phyloP scores from a whole-genome alignment of 1,140 invertebrate species.

The Drosophila sulfurigaster region DNA sequence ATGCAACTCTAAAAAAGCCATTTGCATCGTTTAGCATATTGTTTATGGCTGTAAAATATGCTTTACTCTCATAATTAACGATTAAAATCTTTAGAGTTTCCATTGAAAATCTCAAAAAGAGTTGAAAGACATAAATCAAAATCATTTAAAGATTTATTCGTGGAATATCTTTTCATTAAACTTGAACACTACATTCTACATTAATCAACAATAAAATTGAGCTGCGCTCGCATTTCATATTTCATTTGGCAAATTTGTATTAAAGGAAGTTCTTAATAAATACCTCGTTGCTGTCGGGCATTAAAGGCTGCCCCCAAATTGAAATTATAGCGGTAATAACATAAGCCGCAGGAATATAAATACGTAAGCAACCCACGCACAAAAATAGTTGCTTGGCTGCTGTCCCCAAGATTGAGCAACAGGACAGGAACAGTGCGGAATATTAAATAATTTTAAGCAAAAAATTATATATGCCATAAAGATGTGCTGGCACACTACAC shows the following conservation, averaged over 20 bases:
- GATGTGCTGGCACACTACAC: conserved; percentile 41
- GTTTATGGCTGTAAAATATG: not conserved
- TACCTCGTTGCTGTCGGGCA: conserved; percentile 7
- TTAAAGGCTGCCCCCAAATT: conserved; percentile 37
- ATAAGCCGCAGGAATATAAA: conserved; percentile 45
- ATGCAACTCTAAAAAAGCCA: not conserved
- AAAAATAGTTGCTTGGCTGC: not conserved
- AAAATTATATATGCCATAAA: conserved; percentile 74
- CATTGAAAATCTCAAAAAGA: too few relatives aligned
- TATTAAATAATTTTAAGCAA: conserved; percentile 76
- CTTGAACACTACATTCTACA: not conserved
- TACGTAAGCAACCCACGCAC: not conserved
- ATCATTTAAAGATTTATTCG: too few relatives aligned
- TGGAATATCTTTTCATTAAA: not conserved
- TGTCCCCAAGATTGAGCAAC: conserved; percentile 7
- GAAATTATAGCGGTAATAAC: conserved; percentile 44
- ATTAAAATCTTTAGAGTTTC: too few relatives aligned
- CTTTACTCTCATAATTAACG: not conserved
- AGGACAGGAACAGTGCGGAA: conserved; percentile 48
- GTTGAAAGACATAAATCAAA: too few relatives aligned
- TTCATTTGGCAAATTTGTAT: conserved; percentile 25
- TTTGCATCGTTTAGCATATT: not conserved
- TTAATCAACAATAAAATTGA: not conserved
- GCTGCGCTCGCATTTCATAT: not conserved
- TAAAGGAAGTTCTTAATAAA: conserved; percentile 39